These are phyloP conservation scores for Hypotaenidia philippensis DNA, from an alignment of 2,797 vertebrate species.

Conservation along the genomic window DNA sequence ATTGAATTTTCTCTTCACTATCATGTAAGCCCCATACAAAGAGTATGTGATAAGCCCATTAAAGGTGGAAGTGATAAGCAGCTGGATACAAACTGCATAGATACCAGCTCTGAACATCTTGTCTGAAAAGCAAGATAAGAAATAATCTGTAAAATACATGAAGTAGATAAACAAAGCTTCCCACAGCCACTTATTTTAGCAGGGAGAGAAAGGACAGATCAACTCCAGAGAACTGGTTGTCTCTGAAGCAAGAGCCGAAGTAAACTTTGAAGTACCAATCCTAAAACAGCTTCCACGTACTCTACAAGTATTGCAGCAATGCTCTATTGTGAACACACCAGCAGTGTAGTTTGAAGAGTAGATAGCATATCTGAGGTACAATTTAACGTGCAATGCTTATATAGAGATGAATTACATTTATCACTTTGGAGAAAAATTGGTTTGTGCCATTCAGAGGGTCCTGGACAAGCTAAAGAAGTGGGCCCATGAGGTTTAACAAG, in stretches of 20 bases:
- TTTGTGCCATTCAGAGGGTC: not conserved
- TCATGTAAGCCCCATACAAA: not conserved
- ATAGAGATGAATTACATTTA: not conserved
- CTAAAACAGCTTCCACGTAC: not conserved
- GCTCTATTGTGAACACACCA: not conserved
- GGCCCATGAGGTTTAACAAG: too few relatives aligned
- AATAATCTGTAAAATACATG: conserved; percentile 42
- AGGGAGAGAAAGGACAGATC: not conserved
- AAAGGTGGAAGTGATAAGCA: conserved; percentile 42
- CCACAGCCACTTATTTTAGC: not conserved
- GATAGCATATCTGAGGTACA: not conserved
- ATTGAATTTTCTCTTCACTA: not conserved
- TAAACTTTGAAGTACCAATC: not conserved
- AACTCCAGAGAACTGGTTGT: not conserved
- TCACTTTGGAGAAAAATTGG: not conserved
- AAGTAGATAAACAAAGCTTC: conserved; percentile 42
- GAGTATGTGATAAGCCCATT: not conserved
- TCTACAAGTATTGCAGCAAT: not conserved
- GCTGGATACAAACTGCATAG: conserved; percentile 44
- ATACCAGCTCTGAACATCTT: conserved; percentile 12
- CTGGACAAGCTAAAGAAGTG: too few relatives aligned
- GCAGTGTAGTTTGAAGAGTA: not conserved
- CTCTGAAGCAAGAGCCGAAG: not conserved
- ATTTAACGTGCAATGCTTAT: not conserved
- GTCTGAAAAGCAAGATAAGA: conserved; percentile 52